Conservation (phyloP, 2,797 vertebrate genomes). For the Odontamblyopus rebecca region DNA sequence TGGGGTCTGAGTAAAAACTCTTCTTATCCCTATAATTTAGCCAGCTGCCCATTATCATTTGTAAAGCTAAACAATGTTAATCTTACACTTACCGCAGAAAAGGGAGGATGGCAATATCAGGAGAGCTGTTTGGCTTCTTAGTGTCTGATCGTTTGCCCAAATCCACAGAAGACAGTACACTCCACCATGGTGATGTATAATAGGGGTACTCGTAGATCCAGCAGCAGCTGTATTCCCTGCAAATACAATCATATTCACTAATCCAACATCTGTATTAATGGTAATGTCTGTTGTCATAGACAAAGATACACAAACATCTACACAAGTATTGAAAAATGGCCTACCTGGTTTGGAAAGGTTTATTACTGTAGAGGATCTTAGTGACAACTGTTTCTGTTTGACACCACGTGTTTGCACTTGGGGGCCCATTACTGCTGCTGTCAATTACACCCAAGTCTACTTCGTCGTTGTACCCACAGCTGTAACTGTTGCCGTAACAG, state of each 20-base stretch:
- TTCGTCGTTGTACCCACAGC: background rate
- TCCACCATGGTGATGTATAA: constrained; percentile 23
- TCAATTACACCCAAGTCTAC: background rate
- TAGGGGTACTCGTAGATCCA: constrained; percentile 28
- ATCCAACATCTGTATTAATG: background rate
- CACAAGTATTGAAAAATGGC: background rate
- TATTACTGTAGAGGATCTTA: background rate
- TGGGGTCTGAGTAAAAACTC: background rate
- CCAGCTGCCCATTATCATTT: too few relatives aligned
- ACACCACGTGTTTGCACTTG: background rate
- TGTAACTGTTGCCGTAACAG: background rate
- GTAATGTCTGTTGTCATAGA: background rate
- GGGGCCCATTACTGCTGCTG: background rate
- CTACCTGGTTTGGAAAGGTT: background rate
- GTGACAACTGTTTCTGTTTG: background rate
- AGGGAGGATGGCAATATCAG: constrained; percentile 45
- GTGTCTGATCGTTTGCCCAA: constrained; percentile 69
- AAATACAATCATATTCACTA: background rate
- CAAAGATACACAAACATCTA: background rate
- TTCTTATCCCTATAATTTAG: too few relatives aligned
- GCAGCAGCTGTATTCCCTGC: constrained; percentile 49
- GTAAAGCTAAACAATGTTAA: background rate
- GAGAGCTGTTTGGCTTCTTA: constrained; percentile 52
- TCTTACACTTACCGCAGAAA: constrained; percentile 49
- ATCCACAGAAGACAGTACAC: constrained; percentile 40